Evolutionary conservation across 2,113 vertebrate genomes (phyloP).

Genomic region (Platichthys flesus): DNA sequence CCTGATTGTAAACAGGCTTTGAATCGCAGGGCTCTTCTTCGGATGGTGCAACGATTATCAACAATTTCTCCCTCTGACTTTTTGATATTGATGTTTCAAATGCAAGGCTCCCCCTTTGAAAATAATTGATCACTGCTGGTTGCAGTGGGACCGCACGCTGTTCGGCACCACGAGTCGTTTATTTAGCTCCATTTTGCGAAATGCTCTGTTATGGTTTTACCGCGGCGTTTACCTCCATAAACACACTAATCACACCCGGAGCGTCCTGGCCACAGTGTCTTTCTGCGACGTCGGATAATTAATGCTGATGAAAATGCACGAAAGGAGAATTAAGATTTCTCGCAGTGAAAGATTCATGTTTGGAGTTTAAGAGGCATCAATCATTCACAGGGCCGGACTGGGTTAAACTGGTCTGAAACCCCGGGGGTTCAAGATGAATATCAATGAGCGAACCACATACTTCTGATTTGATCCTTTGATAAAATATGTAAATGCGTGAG

Average conservation of each 20-base stretch:
- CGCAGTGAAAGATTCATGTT: conserved; percentile 68
- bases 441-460: conserved; percentile 33
- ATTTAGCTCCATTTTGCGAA: conserved; percentile 26
- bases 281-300: conserved; percentile 37
- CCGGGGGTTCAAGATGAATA: conserved; percentile 49
- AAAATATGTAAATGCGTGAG: too few species aligned
- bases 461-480: conserved; percentile 4
- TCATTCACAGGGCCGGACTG: conserved; percentile 60
- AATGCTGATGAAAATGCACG: conserved; percentile 37
- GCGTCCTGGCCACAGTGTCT: too few species aligned
- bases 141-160: conserved; percentile 15
- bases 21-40: conserved; percentile 44
- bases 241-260: conserved; percentile 28
- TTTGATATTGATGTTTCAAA: conserved; percentile 58
- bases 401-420: conserved; percentile 62
- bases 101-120: conserved; percentile 30
- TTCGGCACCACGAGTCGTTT: conserved; percentile 33
- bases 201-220: conserved; percentile 33
- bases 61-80: conserved; percentile 46
- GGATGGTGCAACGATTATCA: conserved; percentile 35
- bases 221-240: conserved; percentile 19
- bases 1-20: conserved; percentile 51
- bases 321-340: conserved; percentile 47
- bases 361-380: conserved; percentile 72
- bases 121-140: conserved; percentile 50